These are phyloP conservation scores for Mastomys natalensis DNA, from an alignment of 2,113 vertebrate genomes.

Conservation along the genomic window DNA sequence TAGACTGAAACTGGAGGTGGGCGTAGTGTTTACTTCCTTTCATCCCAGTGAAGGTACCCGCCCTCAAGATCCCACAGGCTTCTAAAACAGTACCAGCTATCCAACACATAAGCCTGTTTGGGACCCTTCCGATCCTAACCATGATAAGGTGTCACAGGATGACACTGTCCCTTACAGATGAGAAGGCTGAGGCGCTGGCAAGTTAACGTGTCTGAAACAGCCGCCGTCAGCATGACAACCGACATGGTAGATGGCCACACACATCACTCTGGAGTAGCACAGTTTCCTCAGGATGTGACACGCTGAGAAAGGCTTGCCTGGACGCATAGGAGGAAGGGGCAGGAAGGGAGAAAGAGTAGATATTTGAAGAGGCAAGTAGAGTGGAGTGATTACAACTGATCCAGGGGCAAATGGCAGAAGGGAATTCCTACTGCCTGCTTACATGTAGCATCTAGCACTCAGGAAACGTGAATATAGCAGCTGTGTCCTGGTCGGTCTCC, in stretches of 20 bases:
- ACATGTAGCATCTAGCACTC: background rate
- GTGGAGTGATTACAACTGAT: background rate
- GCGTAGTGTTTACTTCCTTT: background rate
- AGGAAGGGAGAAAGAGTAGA: background rate
- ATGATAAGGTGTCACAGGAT: background rate
- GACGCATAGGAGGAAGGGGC: background rate
- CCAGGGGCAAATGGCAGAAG: background rate
- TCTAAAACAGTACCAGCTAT: background rate
- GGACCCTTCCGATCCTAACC: background rate
- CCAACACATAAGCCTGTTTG: background rate
- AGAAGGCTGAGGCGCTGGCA: background rate
- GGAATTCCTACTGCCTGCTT: background rate
- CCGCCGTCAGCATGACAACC: background rate
- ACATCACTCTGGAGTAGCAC: background rate
- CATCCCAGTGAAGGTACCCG: no score
- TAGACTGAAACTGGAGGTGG: background rate
- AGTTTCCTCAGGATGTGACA: background rate
- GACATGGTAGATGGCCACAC: background rate
- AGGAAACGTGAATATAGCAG: background rate
- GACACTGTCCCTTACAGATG: background rate
- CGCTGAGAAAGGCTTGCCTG: background rate
- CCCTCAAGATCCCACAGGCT: background rate
- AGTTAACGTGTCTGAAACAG: background rate
- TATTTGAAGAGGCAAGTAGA: background rate
- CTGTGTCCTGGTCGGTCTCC: no score